phyloP scores from a whole-genome alignment of 2,888 invertebrate species.

The Trichogramma dendrolimi region DNA sequence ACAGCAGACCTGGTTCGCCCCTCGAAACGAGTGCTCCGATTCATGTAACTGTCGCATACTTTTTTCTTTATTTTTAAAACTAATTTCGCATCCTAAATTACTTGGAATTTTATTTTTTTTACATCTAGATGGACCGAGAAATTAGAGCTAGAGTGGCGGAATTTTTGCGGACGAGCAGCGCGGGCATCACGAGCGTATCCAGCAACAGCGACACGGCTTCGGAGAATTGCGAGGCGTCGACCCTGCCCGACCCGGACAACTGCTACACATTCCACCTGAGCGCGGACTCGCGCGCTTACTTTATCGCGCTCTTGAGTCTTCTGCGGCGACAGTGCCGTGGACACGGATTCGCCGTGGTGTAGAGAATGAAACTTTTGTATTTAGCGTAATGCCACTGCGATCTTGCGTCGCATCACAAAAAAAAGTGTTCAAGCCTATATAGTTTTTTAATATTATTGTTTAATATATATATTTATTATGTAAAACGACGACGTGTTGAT shows the following conservation, averaged over 20 bases:
- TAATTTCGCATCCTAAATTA: conserved; percentile 4
- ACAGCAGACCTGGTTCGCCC: no score
- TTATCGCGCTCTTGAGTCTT: conserved; percentile 55
- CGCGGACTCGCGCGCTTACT: conserved; percentile 53
- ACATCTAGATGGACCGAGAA: conserved; percentile 54
- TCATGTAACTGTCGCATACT: neutral
- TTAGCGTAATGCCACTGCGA: no score
- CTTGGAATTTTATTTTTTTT: neutral
- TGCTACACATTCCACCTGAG: conserved; percentile 45
- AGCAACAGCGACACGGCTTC: conserved; percentile 45
- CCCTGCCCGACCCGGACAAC: conserved; percentile 39
- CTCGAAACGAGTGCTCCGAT: no score
- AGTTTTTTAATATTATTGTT: no score
- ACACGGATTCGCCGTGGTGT: conserved; percentile 56
- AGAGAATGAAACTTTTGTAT: conserved; percentile 24
- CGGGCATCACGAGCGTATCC: conserved; percentile 45
- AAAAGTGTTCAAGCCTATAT: no score
- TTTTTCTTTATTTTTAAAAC: neutral
- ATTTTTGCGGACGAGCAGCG: conserved; percentile 54
- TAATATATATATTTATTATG: no score
- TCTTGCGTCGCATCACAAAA: no score
- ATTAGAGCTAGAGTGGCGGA: conserved; percentile 57
- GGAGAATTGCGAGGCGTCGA: conserved; percentile 37
- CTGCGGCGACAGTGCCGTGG: conserved; percentile 56
- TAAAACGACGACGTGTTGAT: no score